A percentile compares a stretch with the other conserved stretches of the same genome.
phyloP scores from a whole-genome alignment of 2,888 invertebrate species.

The Hetaerina titia region DNA sequence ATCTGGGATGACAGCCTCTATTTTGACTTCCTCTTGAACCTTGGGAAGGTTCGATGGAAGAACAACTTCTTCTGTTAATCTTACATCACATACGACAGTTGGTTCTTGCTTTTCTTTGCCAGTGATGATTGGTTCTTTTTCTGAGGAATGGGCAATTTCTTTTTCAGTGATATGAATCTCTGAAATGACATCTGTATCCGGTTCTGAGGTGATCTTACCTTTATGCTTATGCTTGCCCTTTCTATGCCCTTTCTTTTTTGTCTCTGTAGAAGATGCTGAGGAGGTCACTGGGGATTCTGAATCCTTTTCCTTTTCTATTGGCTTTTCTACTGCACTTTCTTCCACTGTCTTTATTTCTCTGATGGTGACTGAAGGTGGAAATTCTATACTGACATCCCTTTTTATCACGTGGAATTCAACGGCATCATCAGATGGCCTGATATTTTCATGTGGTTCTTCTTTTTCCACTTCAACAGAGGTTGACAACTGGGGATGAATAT shows the following conservation, averaged over 20 bases:
- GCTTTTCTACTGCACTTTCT: neutral
- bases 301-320: neutral
- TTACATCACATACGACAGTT: neutral
- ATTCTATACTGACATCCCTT: constrained; percentile 36
- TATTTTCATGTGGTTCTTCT: constrained; percentile 73
- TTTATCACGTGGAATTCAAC: constrained; percentile 72
- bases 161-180: neutral
- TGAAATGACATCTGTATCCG: neutral
- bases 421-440: constrained; percentile 71
- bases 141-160: neutral
- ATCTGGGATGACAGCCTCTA: neutral
- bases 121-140: neutral
- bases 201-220: neutral
- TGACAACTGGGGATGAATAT: constrained; percentile 75
- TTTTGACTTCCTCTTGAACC: neutral
- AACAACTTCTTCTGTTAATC: neutral
- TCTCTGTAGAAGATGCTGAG: neutral
- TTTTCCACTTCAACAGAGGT: constrained; percentile 74
- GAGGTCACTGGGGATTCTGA: neutral
- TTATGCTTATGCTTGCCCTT: constrained; percentile 19
- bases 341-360: constrained; percentile 5
- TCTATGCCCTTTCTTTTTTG: constrained; percentile 10
- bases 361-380: neutral
- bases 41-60: neutral
- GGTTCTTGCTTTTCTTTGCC: neutral